Percentiles rank a stretch among this genome's conserved stretches.
These are phyloP conservation scores for Bagarius yarrelli DNA, from an alignment of 2,113 vertebrate species.

Conservation along the genomic window DNA sequence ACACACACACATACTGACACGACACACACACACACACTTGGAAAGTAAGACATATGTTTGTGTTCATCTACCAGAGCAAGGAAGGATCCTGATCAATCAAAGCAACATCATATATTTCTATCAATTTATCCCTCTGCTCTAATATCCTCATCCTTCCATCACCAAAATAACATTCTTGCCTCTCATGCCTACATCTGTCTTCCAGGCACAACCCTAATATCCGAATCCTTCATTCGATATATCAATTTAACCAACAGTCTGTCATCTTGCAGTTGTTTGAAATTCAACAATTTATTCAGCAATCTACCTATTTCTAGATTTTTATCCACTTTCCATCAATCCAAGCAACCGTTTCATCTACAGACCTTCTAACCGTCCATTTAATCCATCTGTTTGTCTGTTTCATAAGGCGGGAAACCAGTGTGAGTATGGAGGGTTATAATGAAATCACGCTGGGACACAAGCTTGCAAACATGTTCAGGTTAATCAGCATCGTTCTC, in stretches of 20 bases:
- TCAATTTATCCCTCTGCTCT: slow-evolving; percentile 29
- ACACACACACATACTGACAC: slow-evolving; percentile 5
- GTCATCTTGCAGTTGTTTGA: slow-evolving; percentile 21
- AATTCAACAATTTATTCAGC: slow-evolving; percentile 15
- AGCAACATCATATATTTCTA: slow-evolving; percentile 25
- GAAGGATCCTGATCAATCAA: background rate
- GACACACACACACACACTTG: slow-evolving; percentile 19
- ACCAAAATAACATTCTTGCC: slow-evolving; percentile 32
- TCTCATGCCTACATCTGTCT: slow-evolving; percentile 18
- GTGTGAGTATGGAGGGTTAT: background rate
- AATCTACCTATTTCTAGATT: slow-evolving; percentile 13
- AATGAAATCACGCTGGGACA: background rate
- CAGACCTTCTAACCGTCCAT: background rate
- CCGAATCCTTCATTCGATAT: slow-evolving; percentile 27
- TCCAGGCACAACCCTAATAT: slow-evolving; percentile 32
- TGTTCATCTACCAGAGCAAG: slow-evolving; percentile 21
- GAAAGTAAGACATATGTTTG: slow-evolving; percentile 18
- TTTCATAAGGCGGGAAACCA: background rate
- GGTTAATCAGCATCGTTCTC: background rate
- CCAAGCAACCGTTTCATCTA: background rate
- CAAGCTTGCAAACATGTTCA: background rate
- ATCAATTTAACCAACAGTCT: slow-evolving; percentile 24
- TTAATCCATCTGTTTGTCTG: background rate
- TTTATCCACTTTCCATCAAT: slow-evolving; percentile 14
- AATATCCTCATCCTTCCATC: slow-evolving; percentile 33